Conservation (phyloP, 2,113 vertebrate genomes). For the Lepisosteus oculatus region DNA sequence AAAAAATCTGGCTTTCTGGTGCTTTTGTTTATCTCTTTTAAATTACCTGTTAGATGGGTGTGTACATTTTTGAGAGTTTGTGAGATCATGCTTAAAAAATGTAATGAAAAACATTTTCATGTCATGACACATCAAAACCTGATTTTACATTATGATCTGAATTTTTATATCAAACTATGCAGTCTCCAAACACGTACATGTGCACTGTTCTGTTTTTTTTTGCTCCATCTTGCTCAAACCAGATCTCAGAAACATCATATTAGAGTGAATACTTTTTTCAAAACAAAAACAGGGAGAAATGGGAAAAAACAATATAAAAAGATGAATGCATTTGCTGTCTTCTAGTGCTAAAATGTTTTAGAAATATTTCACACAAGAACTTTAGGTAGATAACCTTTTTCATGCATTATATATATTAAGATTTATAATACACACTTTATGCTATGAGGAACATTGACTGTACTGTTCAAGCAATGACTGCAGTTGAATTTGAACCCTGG, state of each 20-base stretch:
- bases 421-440: too few species aligned
- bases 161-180: constrained; percentile 48
- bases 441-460: too few species aligned
- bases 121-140: constrained; percentile 87
- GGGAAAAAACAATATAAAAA: too few species aligned
- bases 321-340: too few species aligned
- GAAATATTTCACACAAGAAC: too few species aligned
- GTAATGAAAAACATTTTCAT: constrained; percentile 91
- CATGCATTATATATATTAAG: too few species aligned
- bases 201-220: constrained; percentile 36
- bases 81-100: constrained; percentile 94
- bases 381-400: too few species aligned
- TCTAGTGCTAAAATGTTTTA: too few species aligned
- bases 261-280: too few species aligned
- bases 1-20: constrained; percentile 31
- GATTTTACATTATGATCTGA: constrained; percentile 76
- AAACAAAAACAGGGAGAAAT: too few species aligned
- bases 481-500: too few species aligned
- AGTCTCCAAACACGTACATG: constrained; percentile 41
- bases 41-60: constrained; percentile 83
- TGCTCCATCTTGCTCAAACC: constrained; percentile 20
- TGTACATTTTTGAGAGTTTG: constrained; percentile 67
- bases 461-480: too few species aligned
- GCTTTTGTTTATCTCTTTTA: constrained; percentile 47
- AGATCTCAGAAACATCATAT: constrained; percentile 35